Base-by-base conservation (phyloP, 2,888 invertebrate genomes). In the Druceiella hillmani region DNA sequence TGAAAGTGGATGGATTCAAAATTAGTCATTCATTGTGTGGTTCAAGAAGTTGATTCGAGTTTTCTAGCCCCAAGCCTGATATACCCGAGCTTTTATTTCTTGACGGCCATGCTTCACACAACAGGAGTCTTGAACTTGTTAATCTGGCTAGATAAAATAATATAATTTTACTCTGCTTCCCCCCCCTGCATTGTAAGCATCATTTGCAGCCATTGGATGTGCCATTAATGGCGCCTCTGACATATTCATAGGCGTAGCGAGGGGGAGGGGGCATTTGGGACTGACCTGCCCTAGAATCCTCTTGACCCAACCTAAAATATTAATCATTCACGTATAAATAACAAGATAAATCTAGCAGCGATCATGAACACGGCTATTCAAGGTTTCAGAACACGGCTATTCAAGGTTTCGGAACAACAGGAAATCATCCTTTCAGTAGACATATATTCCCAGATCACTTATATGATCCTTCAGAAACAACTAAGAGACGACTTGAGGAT, bases 41-140 rank as follows among this genome's bases (percentile, higher is more conserved):
- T n/a, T n/a, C n/a, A n/a, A n/a, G n/a, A n/a, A n/a, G n/a, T n/a
- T n/a, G n/a, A n/a, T n/a, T n/a, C n/a, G n/a, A n/a, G n/a, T n/a
- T n/a, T n/a, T n/a, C n/a, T n/a, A n/a, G n/a, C n/a, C n/a, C n/a
- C n/a, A n/a, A n/a, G n/a, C n/a, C n/a, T n/a, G n/a, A n/a, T n/a
- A n/a, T n/a, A 20, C 22, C 22, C 22, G 22, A 7, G 22, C 22
- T 20, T 20, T 20, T 20, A 20, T 7, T 20, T 7, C 22, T 20
- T 20, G 22, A 20, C 22, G n/a, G 22, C 22, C 22, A 20, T 20
- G n/a, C 22, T 20, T 20, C 22, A 20, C 22, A 20, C n/a, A 20
- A 6, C 22, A 20, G n/a, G 22, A 20, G 22, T 20, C 22, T 20
- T n/a, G n/a, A 20, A 20, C 22, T 20, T 20, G 22, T 20, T n/a